These are phyloP conservation scores for Eristalis tenax DNA, from an alignment of 2,888 invertebrate genomes.

Conservation along the genomic window DNA sequence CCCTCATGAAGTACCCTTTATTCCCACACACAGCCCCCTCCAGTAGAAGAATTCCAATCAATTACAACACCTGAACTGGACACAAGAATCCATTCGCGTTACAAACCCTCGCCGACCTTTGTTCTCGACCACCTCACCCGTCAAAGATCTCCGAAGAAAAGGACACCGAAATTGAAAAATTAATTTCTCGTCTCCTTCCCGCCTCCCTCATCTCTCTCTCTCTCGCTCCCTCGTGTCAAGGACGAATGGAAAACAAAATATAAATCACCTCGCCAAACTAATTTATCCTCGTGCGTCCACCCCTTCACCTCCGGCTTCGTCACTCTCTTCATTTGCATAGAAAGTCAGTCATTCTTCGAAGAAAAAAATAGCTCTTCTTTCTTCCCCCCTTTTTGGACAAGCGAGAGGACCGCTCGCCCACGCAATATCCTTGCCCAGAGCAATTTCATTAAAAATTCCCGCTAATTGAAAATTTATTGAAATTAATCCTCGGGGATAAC, in stretches of 20 bases:
- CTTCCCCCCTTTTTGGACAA: background rate
- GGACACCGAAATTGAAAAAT: constrained; percentile 67
- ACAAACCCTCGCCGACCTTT: constrained; percentile 14
- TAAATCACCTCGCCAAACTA: constrained; percentile 67
- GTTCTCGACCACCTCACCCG: constrained; percentile 9
- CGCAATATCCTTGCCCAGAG: constrained; percentile 53
- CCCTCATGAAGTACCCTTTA: constrained; percentile 22
- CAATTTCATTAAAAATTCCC: constrained; percentile 70
- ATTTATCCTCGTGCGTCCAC: constrained; percentile 57
- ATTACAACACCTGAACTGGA: constrained; percentile 62
- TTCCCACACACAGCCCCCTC: background rate
- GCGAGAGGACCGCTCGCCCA: background rate
- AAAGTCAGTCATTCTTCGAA: constrained; percentile 48
- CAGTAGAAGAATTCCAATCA: constrained; percentile 45
- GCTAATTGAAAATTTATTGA: constrained; percentile 72
- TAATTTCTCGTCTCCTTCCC: constrained; percentile 46
- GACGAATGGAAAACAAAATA: constrained; percentile 31
- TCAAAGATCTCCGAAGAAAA: constrained; percentile 7
- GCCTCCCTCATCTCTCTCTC: background rate
- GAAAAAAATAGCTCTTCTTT: too few species aligned
- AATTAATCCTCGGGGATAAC: constrained; percentile 70
- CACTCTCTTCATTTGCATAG: constrained; percentile 56
- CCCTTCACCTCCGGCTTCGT: background rate
- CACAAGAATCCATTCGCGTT: constrained; percentile 8
- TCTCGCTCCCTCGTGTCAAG: background rate